Conservation (phyloP, 2,797 vertebrate genomes). For the Heteromormyrus szaboi region DNA sequence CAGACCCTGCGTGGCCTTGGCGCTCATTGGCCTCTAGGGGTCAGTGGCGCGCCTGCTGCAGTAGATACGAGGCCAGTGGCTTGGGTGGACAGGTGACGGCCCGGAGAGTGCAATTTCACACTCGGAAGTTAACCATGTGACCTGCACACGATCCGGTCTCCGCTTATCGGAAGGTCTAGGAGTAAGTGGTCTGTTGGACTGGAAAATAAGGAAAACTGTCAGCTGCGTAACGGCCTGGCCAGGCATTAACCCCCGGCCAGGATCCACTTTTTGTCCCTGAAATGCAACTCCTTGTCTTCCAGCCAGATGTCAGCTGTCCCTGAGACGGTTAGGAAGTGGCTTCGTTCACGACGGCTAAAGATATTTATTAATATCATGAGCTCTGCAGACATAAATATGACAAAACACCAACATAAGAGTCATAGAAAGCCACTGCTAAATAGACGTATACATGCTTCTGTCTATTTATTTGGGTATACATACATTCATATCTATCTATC, state of each 20-base stretch:
- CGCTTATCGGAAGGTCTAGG: constrained; percentile 6
- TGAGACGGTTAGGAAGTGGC: constrained; percentile 30
- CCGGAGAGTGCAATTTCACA: not conserved
- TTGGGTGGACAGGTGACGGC: not conserved
- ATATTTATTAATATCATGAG: not conserved
- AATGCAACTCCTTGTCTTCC: not conserved
- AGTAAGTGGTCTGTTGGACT: constrained; percentile 13
- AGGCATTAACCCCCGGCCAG: not conserved
- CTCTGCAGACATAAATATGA: constrained; percentile 4
- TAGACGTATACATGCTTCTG: not conserved
- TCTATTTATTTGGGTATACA: not conserved
- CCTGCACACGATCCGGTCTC: not conserved
- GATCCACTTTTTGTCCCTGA: not conserved
- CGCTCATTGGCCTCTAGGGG: not conserved
- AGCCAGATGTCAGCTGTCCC: constrained; percentile 8
- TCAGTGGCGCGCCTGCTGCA: not conserved
- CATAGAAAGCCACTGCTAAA: not conserved
- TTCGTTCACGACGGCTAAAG: constrained; percentile 24
- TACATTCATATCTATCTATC: not conserved
- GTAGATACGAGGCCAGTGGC: not conserved
- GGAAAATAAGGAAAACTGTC: constrained; percentile 15
- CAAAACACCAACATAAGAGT: not conserved
- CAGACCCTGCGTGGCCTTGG: not conserved
- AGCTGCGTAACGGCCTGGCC: not conserved
- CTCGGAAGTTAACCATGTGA: not conserved